A percentile compares a stretch with the other conserved stretches of the same genome.
phyloP scores from a whole-genome alignment of 2,113 vertebrate genomes.

The Beaufortia kweichowensis region DNA sequence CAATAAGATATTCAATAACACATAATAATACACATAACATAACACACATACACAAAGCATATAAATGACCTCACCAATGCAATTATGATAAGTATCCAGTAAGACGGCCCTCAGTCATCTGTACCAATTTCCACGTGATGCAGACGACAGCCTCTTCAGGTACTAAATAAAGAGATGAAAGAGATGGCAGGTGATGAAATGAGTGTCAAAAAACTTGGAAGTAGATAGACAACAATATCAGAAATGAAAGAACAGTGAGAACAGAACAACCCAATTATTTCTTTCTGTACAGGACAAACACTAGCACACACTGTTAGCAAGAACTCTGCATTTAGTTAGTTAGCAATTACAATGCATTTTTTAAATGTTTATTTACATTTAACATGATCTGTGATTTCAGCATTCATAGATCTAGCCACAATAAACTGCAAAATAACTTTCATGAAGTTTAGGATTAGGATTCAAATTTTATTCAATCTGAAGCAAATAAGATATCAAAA shows the following conservation, averaged over 20 bases:
- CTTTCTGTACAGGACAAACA: conserved; percentile 1
- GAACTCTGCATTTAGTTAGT: too few species aligned
- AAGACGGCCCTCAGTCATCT: conserved; percentile 67
- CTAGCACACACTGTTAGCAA: neutral
- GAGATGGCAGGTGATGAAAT: neutral
- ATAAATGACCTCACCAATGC: neutral
- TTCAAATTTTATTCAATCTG: too few species aligned
- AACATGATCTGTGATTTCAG: too few species aligned
- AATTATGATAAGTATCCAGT: conserved; percentile 59
- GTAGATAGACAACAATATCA: neutral
- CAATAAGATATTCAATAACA: too few species aligned
- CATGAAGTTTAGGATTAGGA: too few species aligned
- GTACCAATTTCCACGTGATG: conserved; percentile 44
- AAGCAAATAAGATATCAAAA: too few species aligned
- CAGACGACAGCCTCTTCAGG: neutral
- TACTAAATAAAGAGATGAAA: conserved; percentile 12
- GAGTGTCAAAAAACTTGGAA: neutral
- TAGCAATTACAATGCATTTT: too few species aligned
- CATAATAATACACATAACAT: neutral
- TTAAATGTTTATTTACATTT: too few species aligned
- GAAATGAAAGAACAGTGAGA: neutral
- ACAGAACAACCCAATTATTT: conserved; percentile 4
- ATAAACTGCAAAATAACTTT: too few species aligned
- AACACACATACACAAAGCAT: neutral
- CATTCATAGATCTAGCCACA: too few species aligned